Evolutionary conservation across 1,140 invertebrate genomes (phyloP), one percentile per base, ranked within the genome.

Genomic region (Orussus abietinus): DNA sequence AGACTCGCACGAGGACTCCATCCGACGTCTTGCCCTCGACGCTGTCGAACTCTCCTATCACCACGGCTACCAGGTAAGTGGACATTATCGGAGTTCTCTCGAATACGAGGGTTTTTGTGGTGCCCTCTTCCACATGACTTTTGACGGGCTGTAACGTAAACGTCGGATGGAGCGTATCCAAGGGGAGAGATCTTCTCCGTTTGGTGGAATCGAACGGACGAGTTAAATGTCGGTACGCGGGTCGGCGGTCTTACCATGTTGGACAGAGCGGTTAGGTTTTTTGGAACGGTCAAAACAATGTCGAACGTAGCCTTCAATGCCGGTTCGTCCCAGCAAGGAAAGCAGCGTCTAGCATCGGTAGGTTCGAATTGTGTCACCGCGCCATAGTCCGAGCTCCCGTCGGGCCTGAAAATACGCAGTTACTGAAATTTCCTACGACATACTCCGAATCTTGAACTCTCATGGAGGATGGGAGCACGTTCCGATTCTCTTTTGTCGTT

Each of bases 281-380:
- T 73, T 3, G 89, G 88, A 40, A 92, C 86, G 49, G 84, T 78
- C 3, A 98, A 69, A 0, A 84, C 85, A 32, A 98, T 87, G 65
- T 94, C 86, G 77, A 98, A 98, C 2, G 90, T 93, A 4, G 93
- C 88, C 72, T 98, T 98, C 5, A 92, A 78, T 7, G 91, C 88
- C 22, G 95, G 95, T 66, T 98, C 95, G 74, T 98, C 95, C 92
- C 92, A 98, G 69, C 94, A 97, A 5, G 95, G 94, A 61, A 98
- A 97, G 61, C 92, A 93, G 49, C 89, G 75, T 38, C 94, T 77
- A 11, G 93, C 94, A 80, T 96, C 91, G 15, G 91, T 94, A 0
- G 93, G 77, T 75, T 95, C 85, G 69, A 95, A 96, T 67, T 98
- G 94, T 26, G 94, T 98, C 29, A 92, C 89, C 10, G 88, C 91